Conservation (phyloP, 2,113 vertebrate species). For the Centropristis striata region DNA sequence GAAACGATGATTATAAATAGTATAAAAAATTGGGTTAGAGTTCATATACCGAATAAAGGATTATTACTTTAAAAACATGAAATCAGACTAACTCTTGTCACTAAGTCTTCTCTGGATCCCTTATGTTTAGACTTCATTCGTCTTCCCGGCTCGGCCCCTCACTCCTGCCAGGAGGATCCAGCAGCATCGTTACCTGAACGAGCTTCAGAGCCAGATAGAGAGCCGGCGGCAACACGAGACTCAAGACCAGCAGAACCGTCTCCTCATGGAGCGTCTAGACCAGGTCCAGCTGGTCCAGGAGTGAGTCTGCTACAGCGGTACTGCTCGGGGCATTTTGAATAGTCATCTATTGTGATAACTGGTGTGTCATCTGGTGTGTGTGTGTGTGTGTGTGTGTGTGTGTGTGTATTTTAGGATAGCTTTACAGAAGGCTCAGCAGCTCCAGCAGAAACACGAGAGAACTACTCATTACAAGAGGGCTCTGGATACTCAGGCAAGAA, state of each 20-base stretch:
- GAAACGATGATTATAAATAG: neutral
- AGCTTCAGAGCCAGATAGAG: slow-evolving; percentile 82
- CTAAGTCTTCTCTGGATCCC: neutral
- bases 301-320: slow-evolving; percentile 75
- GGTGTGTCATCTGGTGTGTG: neutral
- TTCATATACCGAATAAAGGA: neutral
- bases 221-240: slow-evolving; percentile 62
- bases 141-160: slow-evolving; percentile 84
- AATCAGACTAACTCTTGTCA: neutral
- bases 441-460: slow-evolving; percentile 82
- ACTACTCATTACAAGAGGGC: slow-evolving; percentile 81
- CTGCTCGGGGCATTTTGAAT: neutral
- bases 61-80: too few relatives aligned
- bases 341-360: neutral
- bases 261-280: slow-evolving; percentile 80
- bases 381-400: slow-evolving; percentile 35
- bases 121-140: slow-evolving; percentile 82
- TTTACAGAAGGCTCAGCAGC: slow-evolving; percentile 79
- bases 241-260: slow-evolving; percentile 75
- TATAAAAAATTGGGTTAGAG: neutral
- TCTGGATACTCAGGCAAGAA: slow-evolving; percentile 86
- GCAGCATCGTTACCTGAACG: slow-evolving; percentile 80
- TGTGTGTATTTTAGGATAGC: slow-evolving; percentile 79
- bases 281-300: slow-evolving; percentile 86
- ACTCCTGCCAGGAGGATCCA: slow-evolving; percentile 79